These are phyloP conservation scores for Parus major DNA, from an alignment of 2,113 vertebrate species.

Conservation along the genomic window DNA sequence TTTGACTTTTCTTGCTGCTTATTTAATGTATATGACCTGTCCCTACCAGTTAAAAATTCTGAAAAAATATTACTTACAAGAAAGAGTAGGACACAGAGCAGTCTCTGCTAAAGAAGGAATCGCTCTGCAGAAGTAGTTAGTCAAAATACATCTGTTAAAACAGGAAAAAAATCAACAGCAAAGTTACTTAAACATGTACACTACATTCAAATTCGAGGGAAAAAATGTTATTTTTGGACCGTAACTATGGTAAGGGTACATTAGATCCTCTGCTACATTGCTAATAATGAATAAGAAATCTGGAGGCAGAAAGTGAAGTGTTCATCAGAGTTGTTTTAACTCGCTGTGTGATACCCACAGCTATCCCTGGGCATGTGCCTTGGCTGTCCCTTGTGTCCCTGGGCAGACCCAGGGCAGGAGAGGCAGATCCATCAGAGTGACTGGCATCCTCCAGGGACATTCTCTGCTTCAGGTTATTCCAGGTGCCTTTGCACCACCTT, in stretches of 20 bases:
- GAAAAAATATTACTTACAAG: background rate
- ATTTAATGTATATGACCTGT: background rate
- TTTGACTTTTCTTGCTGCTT: background rate
- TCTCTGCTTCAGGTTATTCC: background rate
- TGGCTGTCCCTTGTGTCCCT: background rate
- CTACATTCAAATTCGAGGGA: background rate
- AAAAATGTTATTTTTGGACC: background rate
- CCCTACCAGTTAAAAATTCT: background rate
- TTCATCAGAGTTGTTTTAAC: background rate
- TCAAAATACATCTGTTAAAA: background rate
- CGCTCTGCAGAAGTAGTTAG: background rate
- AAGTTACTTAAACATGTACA: background rate
- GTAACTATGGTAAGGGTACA: background rate
- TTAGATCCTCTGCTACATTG: background rate
- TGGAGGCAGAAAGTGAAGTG: background rate
- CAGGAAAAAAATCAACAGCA: background rate
- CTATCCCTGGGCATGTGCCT: accelerated
- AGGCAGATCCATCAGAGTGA: background rate
- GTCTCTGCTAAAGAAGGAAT: background rate
- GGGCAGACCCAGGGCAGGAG: accelerated
- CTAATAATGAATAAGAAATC: background rate
- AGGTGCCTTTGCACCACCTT: background rate
- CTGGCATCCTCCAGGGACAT: background rate
- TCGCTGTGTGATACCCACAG: background rate
- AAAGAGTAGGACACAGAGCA: background rate